phyloP scores from a whole-genome alignment of 2,797 vertebrate genomes.

The Oryzias sinensis region DNA sequence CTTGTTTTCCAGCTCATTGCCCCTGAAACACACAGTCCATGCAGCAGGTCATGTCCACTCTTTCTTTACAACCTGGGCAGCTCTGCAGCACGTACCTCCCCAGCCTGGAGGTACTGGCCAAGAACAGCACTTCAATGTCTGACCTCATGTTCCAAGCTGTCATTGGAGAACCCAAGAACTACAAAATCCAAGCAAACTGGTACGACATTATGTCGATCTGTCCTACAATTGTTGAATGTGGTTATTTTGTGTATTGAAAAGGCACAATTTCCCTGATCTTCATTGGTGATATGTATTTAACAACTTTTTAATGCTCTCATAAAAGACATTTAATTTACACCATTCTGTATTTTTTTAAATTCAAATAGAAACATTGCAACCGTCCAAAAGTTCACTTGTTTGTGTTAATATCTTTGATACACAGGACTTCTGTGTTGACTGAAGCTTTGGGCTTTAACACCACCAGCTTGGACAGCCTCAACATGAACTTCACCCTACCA shows the following conservation, averaged over 20 bases:
- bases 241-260: constrained; percentile 1
- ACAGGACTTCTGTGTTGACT: constrained; percentile 62
- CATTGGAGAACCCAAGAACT: constrained; percentile 71
- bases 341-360: no score
- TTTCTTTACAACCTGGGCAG: constrained; percentile 58
- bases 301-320: no score
- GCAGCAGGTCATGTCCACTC: constrained; percentile 28
- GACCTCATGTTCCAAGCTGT: constrained; percentile 60
- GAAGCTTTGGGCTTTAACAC: constrained; percentile 56
- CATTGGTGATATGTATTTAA: background rate
- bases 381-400: background rate
- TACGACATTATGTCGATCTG: constrained; percentile 28
- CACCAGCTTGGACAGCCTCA: constrained; percentile 50
- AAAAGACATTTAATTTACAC: no score
- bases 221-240: background rate
- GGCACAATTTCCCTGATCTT: background rate
- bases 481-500: constrained; percentile 55
- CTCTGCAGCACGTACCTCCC: constrained; percentile 68
- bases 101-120: constrained; percentile 44
- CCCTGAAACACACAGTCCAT: constrained; percentile 34
- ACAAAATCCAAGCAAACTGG: constrained; percentile 66
- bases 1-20: constrained; percentile 60
- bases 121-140: constrained; percentile 40
- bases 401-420: constrained; percentile 24
- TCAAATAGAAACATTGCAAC: background rate